Conservation (phyloP, 2,113 vertebrate genomes). For the Alexandromys fortis region DNA sequence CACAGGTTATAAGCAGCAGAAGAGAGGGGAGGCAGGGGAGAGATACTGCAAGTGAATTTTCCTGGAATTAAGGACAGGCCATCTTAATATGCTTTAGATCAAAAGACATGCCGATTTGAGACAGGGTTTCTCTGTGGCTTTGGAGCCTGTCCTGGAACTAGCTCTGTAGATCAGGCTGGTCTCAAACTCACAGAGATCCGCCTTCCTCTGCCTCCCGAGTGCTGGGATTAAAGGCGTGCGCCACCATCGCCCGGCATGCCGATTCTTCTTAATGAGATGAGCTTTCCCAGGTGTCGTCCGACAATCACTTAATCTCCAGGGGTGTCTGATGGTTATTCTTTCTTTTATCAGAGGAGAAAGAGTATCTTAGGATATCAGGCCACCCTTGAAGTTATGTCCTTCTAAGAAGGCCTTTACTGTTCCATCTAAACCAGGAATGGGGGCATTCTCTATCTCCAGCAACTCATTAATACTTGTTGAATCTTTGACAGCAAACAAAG, state of each 20-base stretch:
- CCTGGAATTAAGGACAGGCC: neutral
- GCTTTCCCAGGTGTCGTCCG: neutral
- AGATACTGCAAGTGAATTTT: neutral
- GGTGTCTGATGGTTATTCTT: neutral
- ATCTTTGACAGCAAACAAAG: neutral
- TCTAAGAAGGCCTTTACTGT: neutral
- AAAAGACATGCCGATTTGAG: neutral
- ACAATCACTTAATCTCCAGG: too few species aligned
- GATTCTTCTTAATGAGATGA: neutral
- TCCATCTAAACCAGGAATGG: neutral
- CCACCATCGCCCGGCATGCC: too few species aligned
- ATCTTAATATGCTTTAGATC: neutral
- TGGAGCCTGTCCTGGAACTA: too few species aligned
- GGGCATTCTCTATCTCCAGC: neutral
- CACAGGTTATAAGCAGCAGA: accelerated
- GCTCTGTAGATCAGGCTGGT: too few species aligned
- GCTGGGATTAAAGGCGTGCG: too few species aligned
- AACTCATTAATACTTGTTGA: neutral
- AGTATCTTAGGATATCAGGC: neutral
- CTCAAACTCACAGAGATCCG: too few species aligned
- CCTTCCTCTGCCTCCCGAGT: too few species aligned
- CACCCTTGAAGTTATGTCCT: too few species aligned
- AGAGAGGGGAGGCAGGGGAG: too few species aligned
- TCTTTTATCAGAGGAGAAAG: neutral
- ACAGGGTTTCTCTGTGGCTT: too few species aligned